Evolutionary conservation across 2,797 vertebrate species (phyloP).

Genomic region (Microhierax caerulescens): DNA sequence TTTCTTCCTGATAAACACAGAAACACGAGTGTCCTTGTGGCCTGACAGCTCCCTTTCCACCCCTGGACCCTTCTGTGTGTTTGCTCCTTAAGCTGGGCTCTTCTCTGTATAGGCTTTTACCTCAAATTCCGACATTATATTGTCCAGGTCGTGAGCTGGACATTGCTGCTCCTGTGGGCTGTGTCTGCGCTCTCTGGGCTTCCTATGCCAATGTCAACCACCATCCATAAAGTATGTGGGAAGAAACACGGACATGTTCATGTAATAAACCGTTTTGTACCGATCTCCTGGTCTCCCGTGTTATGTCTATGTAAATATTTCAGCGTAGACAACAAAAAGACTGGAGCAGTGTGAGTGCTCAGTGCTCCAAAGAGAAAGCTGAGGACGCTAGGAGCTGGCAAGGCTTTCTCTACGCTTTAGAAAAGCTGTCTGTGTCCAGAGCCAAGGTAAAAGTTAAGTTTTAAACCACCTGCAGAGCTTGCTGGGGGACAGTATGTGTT

Average conservation of each 20-base stretch:
- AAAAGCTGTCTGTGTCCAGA: neutral
- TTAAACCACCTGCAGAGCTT: neutral
- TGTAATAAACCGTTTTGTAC: neutral
- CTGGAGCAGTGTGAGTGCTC: neutral
- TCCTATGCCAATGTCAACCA: neutral
- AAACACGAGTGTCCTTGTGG: neutral
- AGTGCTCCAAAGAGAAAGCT: neutral
- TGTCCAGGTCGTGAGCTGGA: fast-evolving
- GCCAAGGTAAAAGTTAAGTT: neutral
- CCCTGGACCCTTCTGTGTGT: neutral
- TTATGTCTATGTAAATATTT: neutral
- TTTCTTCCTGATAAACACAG: neutral
- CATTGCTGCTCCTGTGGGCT: neutral
- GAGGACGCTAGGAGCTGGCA: neutral
- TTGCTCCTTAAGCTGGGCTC: neutral
- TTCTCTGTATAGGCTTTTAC: neutral
- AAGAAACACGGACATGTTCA: fast-evolving
- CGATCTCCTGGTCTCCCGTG: fast-evolving
- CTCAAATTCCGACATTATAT: neutral
- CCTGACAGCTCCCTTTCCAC: neutral
- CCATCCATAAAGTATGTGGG: neutral
- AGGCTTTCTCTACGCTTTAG: neutral
- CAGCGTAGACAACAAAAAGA: neutral
- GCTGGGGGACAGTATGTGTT: fast-evolving
- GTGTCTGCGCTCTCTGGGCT: fast-evolving